These are phyloP conservation scores for Minunthozetes semirufus DNA, from an alignment of 2,888 invertebrate species.

Conservation along the genomic window DNA sequence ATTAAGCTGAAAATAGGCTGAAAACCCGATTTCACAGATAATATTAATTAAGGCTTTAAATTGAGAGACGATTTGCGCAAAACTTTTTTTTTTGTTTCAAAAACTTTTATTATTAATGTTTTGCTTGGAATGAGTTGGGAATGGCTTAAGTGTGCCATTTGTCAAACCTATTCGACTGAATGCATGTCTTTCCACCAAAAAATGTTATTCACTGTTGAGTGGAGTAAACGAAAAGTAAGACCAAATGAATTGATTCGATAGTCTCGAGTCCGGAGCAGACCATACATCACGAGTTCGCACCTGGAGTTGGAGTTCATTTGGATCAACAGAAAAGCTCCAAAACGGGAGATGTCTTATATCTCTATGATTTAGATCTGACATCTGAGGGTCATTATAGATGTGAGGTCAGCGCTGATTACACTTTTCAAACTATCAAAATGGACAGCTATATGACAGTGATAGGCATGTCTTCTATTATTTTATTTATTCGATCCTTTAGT, in stretches of 20 bases:
- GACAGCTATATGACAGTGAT: slow-evolving; percentile 27
- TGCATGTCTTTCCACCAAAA: not conserved
- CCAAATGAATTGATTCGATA: slow-evolving; percentile 2
- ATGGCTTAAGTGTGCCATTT: not conserved
- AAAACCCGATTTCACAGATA: not conserved
- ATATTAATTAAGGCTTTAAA: slow-evolving; percentile 9
- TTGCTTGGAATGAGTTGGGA: no score
- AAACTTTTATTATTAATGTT: no score
- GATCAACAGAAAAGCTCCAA: not conserved
- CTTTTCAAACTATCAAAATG: slow-evolving; percentile 29
- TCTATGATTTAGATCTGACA: slow-evolving; percentile 6
- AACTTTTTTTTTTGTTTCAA: not conserved
- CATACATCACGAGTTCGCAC: slow-evolving; percentile 23
- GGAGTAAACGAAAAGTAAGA: not conserved
- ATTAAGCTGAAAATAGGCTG: not conserved
- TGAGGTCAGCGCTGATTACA: slow-evolving; percentile 32
- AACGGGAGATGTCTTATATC: slow-evolving; percentile 10
- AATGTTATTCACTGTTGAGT: not conserved
- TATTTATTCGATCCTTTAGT: no score
- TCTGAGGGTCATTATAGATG: slow-evolving; percentile 33
- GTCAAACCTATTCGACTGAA: not conserved
- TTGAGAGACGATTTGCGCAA: not conserved
- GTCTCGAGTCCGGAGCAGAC: slow-evolving; percentile 26
- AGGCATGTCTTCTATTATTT: not conserved
- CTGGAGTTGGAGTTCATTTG: slow-evolving; percentile 25